Evolutionary conservation across 2,113 vertebrate genomes (phyloP).

Genomic region (Aramus guarauna): DNA sequence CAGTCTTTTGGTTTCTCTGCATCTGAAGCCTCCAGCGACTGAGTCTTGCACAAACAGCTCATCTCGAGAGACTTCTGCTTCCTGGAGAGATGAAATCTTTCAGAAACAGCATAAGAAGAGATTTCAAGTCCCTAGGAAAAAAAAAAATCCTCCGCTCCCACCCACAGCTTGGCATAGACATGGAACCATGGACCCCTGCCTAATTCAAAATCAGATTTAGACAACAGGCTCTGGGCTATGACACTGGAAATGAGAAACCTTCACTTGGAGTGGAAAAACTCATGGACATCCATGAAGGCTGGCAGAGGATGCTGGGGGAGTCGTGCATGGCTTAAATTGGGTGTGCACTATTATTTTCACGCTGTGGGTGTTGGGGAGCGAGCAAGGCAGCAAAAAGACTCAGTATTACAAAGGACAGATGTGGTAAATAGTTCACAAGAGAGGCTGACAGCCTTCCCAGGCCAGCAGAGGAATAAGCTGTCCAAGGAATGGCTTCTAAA

Average conservation of each 20-base stretch:
- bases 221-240: neutral
- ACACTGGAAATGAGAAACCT: neutral
- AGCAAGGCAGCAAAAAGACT: neutral
- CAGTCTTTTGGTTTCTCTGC: constrained; percentile 1
- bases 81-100: constrained; percentile 62
- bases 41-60: constrained; percentile 35
- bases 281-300: neutral
- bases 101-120: neutral
- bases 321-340: neutral
- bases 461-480: constrained; percentile 10
- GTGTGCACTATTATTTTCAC: neutral
- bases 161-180: constrained; percentile 15
- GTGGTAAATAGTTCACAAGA: constrained; percentile 21
- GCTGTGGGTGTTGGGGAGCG: neutral
- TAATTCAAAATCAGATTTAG: constrained; percentile 37
- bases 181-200: neutral
- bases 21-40: neutral
- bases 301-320: neutral
- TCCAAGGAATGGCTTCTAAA: constrained; percentile 41
- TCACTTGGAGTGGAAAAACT: neutral
- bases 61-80: constrained; percentile 17
- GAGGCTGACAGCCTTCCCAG: constrained; percentile 22
- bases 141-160: neutral
- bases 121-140: constrained; percentile 48
- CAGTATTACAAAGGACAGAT: neutral